These are phyloP conservation scores for Arothron firmamentum DNA, from an alignment of 2,113 vertebrate species.

Conservation along the genomic window DNA sequence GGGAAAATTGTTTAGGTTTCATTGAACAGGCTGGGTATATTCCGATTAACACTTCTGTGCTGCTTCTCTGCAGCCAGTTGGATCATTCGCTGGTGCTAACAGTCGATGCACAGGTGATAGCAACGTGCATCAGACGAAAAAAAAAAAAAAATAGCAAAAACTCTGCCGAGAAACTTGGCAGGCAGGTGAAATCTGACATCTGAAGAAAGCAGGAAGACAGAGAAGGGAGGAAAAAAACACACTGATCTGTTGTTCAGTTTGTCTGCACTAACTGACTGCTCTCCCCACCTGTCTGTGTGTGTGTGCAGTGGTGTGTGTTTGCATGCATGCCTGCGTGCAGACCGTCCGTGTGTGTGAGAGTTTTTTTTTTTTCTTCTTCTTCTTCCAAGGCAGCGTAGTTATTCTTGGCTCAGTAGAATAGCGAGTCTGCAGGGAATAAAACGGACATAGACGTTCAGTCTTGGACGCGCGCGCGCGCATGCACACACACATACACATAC, in stretches of 20 bases:
- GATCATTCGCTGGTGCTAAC: slow-evolving; percentile 19
- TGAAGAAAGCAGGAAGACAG: slow-evolving; percentile 50
- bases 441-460: slow-evolving; percentile 61
- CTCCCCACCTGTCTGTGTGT: slow-evolving; percentile 58
- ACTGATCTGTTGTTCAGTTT: slow-evolving; percentile 69
- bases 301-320: slow-evolving; percentile 6
- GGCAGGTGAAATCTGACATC: slow-evolving; percentile 60
- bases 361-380: slow-evolving; percentile 24
- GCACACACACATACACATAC: slow-evolving; percentile 14
- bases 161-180: slow-evolving; percentile 52
- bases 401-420: slow-evolving; percentile 65
- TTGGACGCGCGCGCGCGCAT: slow-evolving; percentile 29
- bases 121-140: slow-evolving; percentile 26
- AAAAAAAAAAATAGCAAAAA: slow-evolving; percentile 12
- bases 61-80: not conserved
- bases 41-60: not conserved
- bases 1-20: not conserved
- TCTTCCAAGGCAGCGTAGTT: slow-evolving; percentile 54
- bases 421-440: slow-evolving; percentile 57
- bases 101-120: slow-evolving; percentile 15
- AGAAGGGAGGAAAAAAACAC: slow-evolving; percentile 44
- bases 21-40: not conserved
- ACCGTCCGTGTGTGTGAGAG: slow-evolving; percentile 7
- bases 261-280: slow-evolving; percentile 64
- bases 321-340: slow-evolving; percentile 18